Evolutionary conservation across 1,140 invertebrate species (phyloP).

Genomic region (Ceratoteleas bidentatus): DNA sequence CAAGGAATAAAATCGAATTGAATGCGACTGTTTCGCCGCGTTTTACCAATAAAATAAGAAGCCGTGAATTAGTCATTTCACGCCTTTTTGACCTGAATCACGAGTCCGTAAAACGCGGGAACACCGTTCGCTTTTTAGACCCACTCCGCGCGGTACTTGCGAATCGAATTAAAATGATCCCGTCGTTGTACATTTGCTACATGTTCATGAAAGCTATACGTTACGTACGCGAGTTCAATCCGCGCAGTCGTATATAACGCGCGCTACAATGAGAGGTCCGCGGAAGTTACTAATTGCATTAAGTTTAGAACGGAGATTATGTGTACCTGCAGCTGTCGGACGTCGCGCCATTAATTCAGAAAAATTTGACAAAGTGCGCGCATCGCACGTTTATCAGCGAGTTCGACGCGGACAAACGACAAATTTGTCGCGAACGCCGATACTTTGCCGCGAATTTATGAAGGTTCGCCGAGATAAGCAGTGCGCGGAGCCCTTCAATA

Average conservation of each 20-base stretch:
- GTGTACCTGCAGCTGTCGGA: conserved; percentile 38
- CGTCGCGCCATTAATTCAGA: conserved; percentile 32
- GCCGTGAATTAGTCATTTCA: conserved; percentile 1
- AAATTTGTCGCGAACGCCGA: not conserved
- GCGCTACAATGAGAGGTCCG: conserved; percentile 48
- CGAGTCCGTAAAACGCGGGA: conserved; percentile 24
- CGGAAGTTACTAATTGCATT: conserved; percentile 56
- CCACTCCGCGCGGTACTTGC: conserved; percentile 29
- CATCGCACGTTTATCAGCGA: not conserved
- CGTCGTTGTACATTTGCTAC: conserved; percentile 39
- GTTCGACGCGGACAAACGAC: not conserved
- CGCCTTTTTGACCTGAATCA: conserved; percentile 1
- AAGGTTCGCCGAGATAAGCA: too few species aligned
- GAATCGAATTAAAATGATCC: conserved; percentile 56
- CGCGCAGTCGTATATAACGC: conserved; percentile 31
- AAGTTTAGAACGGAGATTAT: conserved; percentile 46
- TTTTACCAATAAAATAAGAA: not conserved
- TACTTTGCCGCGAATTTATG: not conserved
- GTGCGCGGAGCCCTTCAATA: too few species aligned
- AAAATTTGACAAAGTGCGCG: conserved; percentile 23
- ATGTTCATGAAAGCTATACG: conserved; percentile 46
- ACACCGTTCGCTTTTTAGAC: conserved; percentile 19
- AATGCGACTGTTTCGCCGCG: not conserved
- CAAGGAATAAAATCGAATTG: too few species aligned
- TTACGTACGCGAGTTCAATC: conserved; percentile 34